These are phyloP conservation scores for Drosophila pseudotakahashii DNA, from an alignment of 2,888 invertebrate species.

Conservation along the genomic window DNA sequence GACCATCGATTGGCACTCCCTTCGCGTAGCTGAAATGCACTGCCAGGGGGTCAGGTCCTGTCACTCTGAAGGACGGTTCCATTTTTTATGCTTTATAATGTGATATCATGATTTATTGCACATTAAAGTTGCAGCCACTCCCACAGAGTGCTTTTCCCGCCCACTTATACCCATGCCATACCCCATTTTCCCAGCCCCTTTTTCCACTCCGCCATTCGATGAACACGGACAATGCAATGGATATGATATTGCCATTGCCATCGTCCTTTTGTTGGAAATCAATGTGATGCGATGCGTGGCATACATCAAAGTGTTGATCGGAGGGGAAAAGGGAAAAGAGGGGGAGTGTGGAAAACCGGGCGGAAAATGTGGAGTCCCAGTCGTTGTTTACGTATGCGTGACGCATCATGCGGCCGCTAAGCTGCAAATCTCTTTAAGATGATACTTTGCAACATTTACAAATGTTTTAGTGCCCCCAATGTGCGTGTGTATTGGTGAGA, in stretches of 20 bases:
- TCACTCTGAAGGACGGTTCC: constrained; percentile 21
- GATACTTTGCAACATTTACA: constrained; percentile 81
- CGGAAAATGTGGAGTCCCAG: constrained; percentile 23
- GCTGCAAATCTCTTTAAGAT: constrained; percentile 84
- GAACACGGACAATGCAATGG: constrained; percentile 50
- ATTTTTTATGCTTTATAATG: constrained; percentile 40
- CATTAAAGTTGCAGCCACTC: constrained; percentile 46
- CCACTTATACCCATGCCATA: background rate
- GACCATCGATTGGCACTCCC: constrained; percentile 19
- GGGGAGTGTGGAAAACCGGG: background rate
- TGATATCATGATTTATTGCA: constrained; percentile 61
- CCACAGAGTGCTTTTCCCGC: constrained; percentile 1
- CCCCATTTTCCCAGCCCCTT: background rate
- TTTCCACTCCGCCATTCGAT: constrained; percentile 22
- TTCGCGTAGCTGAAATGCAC: constrained; percentile 12
- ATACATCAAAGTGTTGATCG: constrained; percentile 49
- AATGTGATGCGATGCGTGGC: constrained; percentile 56
- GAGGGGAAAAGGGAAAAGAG: constrained; percentile 4
- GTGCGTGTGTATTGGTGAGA: constrained; percentile 27
- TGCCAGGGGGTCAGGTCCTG: constrained; percentile 14
- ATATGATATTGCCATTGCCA: constrained; percentile 43
- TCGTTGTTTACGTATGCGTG: constrained; percentile 80
- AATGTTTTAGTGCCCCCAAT: constrained; percentile 71
- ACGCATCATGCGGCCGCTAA: constrained; percentile 81
- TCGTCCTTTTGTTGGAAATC: constrained; percentile 54